phyloP scores from a whole-genome alignment of 2,113 vertebrate species.

The Spheniscus mendiculus region DNA sequence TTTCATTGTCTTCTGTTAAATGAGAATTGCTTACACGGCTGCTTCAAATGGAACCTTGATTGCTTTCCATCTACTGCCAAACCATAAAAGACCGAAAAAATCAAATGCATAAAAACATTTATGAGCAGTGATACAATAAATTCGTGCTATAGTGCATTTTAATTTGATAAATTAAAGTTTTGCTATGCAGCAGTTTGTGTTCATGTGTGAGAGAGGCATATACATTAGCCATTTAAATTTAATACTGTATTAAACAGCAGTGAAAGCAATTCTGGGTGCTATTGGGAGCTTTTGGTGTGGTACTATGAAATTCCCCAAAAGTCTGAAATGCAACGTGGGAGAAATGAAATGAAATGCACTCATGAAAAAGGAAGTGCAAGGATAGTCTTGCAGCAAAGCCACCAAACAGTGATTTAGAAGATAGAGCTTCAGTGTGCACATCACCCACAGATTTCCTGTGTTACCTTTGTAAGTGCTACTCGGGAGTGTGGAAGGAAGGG shows the following conservation, averaged over 20 bases:
- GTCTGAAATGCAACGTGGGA: background rate
- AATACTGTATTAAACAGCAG: background rate
- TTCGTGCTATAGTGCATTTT: background rate
- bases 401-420: background rate
- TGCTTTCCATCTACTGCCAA: conserved; percentile 46
- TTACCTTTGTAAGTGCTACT: background rate
- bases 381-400: background rate
- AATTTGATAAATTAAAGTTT: conserved; percentile 31
- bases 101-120: conserved; percentile 6
- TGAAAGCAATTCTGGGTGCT: background rate
- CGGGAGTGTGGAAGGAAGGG: background rate
- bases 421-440: background rate
- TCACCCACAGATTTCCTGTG: background rate
- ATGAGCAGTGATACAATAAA: background rate
- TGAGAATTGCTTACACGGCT: conserved; percentile 59
- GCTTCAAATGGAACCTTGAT: conserved; percentile 44
- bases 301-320: background rate
- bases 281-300: background rate
- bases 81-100: conserved; percentile 47
- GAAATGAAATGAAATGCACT: background rate
- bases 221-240: background rate
- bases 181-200: background rate
- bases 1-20: conserved; percentile 71
- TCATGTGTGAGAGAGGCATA: background rate
- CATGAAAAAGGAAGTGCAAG: background rate